Base-by-base conservation (phyloP, 2,113 vertebrate genomes). In the Terrapene triunguis region DNA sequence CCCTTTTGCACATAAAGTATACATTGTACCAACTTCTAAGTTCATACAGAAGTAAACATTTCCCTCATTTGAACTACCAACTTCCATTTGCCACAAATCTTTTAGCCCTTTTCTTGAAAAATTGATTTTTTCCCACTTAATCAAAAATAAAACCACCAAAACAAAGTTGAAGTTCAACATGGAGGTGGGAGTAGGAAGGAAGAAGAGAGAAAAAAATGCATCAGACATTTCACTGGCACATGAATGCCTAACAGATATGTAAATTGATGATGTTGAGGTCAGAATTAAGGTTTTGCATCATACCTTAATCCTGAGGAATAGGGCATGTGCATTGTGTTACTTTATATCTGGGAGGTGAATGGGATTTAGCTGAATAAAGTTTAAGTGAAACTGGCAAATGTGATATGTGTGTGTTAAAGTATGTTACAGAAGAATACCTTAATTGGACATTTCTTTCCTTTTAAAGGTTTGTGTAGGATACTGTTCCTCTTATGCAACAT, bases 1-100 rank as follows among this genome's bases (percentile, higher is more conserved):
- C 91, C 87, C 4, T 47, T 95, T 93, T 82, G 92, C 65, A 65
- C 74, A 94, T 21, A 81, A 97, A 94, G 48, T 47, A 1, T n/a
- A 78, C 74, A 83, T 82, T 93, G 82, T 89, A 95, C 51, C 81
- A 93, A 80, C 84, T 89, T 76, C 13, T 51, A 95, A 96, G 94
- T 84, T 92, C 80, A 76, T 53, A 84, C 13, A 83, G 86, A 95
- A 29, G 92, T 78, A 85, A 72, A 42, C 44, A n/a, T 87, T 24
- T 27, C 84, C 74, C 48, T 84, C 65, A 35, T 38, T 47, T 74
- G 17, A 38, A 90, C 19, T n/a, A 82, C 90, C 82, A 76, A 7
- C 2, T 0, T 1, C 21, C 38, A 0, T 65, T 69, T 62, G 87
- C 89, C 44, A 44, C 19, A 57, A 44, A 80, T 91, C 76, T 93